Evolutionary conservation across 1,140 invertebrate species (phyloP).

Genomic region (Drosophila bipectinata): DNA sequence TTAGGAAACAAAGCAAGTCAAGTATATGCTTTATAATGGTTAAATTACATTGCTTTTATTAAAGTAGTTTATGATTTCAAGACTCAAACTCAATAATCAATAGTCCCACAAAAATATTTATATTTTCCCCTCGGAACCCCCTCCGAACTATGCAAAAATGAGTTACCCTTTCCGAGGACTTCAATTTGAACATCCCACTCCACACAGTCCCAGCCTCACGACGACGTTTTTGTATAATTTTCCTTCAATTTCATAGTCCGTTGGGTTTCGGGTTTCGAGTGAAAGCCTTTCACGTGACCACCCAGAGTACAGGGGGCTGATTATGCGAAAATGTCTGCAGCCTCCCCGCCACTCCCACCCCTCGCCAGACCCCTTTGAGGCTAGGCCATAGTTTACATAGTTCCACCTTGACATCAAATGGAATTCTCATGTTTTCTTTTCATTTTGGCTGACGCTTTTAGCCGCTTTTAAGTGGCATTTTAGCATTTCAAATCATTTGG

Average conservation of each 20-base stretch:
- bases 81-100: background rate
- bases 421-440: slow-evolving; percentile 82
- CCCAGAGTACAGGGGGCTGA: slow-evolving; percentile 39
- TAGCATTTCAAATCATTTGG: slow-evolving; percentile 77
- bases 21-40: no score
- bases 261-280: slow-evolving; percentile 57
- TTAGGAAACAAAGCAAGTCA: background rate
- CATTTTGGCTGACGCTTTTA: slow-evolving; percentile 70
- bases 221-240: slow-evolving; percentile 71
- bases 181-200: slow-evolving; percentile 55
- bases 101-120: no score
- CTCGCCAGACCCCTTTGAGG: slow-evolving; percentile 7
- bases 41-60: no score
- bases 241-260: slow-evolving; percentile 82
- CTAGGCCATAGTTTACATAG: slow-evolving; percentile 75
- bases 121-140: no score
- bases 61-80: background rate
- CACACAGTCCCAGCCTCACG: slow-evolving; percentile 64
- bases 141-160: slow-evolving; percentile 37
- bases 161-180: slow-evolving; percentile 17
- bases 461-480: slow-evolving; percentile 80
- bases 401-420: slow-evolving; percentile 81
- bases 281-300: slow-evolving; percentile 72
- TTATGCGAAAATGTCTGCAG: slow-evolving; percentile 51
- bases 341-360: background rate